These are phyloP conservation scores for Vollenhovia emeryi DNA, from an alignment of 1,140 invertebrate genomes.

Conservation along the genomic window DNA sequence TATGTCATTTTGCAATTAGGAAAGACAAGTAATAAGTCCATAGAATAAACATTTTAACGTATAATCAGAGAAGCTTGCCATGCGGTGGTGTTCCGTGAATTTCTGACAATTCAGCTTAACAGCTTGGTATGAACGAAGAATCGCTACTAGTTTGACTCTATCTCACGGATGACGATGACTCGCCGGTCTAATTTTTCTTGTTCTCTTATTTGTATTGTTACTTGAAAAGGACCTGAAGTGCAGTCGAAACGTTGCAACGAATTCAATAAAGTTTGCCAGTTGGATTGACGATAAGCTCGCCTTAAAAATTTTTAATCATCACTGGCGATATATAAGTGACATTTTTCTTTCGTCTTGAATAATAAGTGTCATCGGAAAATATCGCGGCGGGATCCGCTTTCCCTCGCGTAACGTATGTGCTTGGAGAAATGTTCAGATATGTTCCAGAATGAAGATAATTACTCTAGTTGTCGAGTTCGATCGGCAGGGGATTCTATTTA, in stretches of 20 bases:
- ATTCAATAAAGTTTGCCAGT: too few species aligned
- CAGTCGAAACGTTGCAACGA: too few species aligned
- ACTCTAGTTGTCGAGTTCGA: neutral
- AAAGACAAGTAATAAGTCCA: neutral
- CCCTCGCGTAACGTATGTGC: neutral
- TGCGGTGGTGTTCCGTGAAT: neutral
- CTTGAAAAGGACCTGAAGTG: too few species aligned
- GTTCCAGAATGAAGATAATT: neutral
- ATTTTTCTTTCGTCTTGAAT: too few species aligned
- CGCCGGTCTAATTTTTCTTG: too few species aligned
- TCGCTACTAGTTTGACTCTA: too few species aligned
- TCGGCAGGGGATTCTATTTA: neutral
- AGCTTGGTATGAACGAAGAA: neutral
- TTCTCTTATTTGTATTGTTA: too few species aligned
- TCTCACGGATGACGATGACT: too few species aligned
- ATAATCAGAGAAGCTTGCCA: neutral
- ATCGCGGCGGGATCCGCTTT: neutral
- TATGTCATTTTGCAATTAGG: neutral
- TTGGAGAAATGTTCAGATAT: neutral
- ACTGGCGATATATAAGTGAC: too few species aligned
- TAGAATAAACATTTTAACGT: constrained; percentile 2
- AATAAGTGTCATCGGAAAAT: neutral
- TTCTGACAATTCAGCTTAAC: neutral
- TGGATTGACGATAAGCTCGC: too few species aligned
- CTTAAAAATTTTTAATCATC: too few species aligned